A percentile compares a stretch with the other conserved stretches of the same genome.
phyloP scores from a whole-genome alignment of 2,888 invertebrate species.

The Calameuta idolon region DNA sequence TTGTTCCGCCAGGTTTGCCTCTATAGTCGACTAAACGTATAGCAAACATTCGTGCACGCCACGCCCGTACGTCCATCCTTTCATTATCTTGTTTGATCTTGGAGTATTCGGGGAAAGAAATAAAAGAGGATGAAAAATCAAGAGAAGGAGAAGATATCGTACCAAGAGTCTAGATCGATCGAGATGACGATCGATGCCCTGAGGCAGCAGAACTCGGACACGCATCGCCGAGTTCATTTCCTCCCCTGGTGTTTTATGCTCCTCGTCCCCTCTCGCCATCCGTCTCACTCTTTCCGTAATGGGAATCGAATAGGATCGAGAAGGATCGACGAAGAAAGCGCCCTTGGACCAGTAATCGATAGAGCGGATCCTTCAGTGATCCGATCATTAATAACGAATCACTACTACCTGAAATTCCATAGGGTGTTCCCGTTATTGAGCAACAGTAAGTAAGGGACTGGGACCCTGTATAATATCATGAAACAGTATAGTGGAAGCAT shows the following conservation, averaged over 20 bases:
- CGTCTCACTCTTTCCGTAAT: not conserved
- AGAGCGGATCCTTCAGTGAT: constrained; percentile 13
- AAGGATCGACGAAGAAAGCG: not conserved
- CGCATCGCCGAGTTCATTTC: not conserved
- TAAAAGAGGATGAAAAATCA: constrained; percentile 2
- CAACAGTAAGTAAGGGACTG: constrained; percentile 15
- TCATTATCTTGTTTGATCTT: constrained; percentile 34
- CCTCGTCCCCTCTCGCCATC: too few relatives aligned
- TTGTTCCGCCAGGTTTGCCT: too few relatives aligned
- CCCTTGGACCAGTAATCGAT: not conserved
- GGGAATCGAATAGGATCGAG: too few relatives aligned
- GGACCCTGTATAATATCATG: too few relatives aligned
- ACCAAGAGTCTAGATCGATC: constrained; percentile 1
- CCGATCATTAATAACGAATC: constrained; percentile 55
- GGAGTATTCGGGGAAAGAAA: constrained; percentile 24
- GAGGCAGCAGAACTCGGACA: too few relatives aligned
- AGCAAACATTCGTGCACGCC: constrained; percentile 13
- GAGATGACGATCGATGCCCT: not conserved
- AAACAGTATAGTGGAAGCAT: too few relatives aligned
- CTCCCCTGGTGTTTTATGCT: not conserved
- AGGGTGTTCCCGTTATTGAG: constrained; percentile 51
- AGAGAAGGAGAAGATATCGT: not conserved
- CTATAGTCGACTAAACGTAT: not conserved
- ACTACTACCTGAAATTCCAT: constrained; percentile 53
- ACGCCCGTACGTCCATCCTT: constrained; percentile 16